These are phyloP conservation scores for Lepidocolaptes lacrymiger DNA, from an alignment of 2,797 vertebrate species.

Conservation along the genomic window DNA sequence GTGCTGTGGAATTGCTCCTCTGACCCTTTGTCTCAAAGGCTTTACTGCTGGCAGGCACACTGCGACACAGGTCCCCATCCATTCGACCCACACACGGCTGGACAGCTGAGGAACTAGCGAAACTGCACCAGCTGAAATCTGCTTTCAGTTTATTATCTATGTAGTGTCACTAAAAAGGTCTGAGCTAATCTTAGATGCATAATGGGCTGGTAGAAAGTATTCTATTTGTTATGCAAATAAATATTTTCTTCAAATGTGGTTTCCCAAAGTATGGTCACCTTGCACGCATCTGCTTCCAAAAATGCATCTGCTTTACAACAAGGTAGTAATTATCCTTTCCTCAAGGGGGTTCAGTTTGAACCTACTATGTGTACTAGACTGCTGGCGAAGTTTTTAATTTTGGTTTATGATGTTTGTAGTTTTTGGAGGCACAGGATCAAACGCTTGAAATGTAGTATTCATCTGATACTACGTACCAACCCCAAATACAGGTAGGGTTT, in stretches of 20 bases:
- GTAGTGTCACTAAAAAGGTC: slow-evolving; percentile 75
- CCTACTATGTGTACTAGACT: slow-evolving; percentile 74
- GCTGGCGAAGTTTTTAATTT: slow-evolving; percentile 77
- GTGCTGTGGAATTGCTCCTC: neutral
- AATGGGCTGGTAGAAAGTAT: slow-evolving; percentile 79
- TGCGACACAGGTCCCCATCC: neutral
- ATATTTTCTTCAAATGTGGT: slow-evolving; percentile 82
- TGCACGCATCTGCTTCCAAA: slow-evolving; percentile 79
- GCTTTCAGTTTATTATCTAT: slow-evolving; percentile 77
- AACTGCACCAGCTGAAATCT: slow-evolving; percentile 64
- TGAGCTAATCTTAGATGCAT: slow-evolving; percentile 80
- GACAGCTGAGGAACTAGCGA: slow-evolving; percentile 78
- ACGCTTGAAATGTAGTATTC: slow-evolving; percentile 67
- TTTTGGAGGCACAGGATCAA: slow-evolving; percentile 80
- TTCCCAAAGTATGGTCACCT: slow-evolving; percentile 80
- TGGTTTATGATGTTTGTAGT: slow-evolving; percentile 76
- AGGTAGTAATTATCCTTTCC: slow-evolving; percentile 86
- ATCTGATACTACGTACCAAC: slow-evolving; percentile 67
- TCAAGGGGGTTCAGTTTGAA: slow-evolving; percentile 80
- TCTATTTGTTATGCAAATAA: slow-evolving; percentile 82
- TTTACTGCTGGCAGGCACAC: neutral
- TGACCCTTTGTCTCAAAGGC: neutral
- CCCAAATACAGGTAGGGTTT: slow-evolving; percentile 56
- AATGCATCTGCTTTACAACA: slow-evolving; percentile 79
- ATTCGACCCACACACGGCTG: neutral